Conservation (phyloP, 2,888 invertebrate species). For the Dryomyza anilis region DNA sequence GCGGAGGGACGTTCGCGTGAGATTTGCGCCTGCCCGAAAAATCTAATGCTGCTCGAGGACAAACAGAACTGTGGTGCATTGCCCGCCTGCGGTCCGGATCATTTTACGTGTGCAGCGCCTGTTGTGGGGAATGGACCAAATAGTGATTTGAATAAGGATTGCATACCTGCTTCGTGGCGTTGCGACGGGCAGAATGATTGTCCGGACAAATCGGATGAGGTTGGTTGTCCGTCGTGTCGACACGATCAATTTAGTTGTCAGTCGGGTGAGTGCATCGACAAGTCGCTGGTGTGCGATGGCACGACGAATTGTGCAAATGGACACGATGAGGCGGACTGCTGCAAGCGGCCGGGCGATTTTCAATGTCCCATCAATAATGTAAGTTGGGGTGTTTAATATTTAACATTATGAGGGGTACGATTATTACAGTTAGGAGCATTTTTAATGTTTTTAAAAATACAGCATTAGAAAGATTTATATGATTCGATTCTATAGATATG, state of each 20-base stretch:
- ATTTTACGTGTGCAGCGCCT: constrained; percentile 71
- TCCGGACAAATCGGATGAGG: constrained; percentile 81
- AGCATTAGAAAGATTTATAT: no score
- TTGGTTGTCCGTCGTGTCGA: constrained; percentile 74
- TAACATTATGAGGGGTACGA: no score
- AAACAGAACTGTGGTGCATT: constrained; percentile 70
- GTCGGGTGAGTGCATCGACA: constrained; percentile 67
- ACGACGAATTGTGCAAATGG: constrained; percentile 71
- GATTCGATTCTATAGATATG: no score
- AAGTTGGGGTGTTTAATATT: no score
- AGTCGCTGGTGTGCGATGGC: constrained; percentile 68
- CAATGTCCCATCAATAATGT: constrained; percentile 74
- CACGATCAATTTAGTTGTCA: constrained; percentile 70
- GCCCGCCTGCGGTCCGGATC: constrained; percentile 73
- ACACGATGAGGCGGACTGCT: constrained; percentile 73
- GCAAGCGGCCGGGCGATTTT: constrained; percentile 68
- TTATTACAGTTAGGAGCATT: no score
- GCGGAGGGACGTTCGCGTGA: constrained; percentile 65
- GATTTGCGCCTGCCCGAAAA: constrained; percentile 79
- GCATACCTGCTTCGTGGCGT: constrained; percentile 73
- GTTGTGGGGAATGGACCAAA: constrained; percentile 52
- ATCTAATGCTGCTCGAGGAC: constrained; percentile 69
- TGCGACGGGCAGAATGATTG: constrained; percentile 82
- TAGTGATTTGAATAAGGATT: constrained; percentile 65
- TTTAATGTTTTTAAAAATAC: no score